Conservation (phyloP, 2,113 vertebrate genomes). For the Ariopsis seemanni region DNA sequence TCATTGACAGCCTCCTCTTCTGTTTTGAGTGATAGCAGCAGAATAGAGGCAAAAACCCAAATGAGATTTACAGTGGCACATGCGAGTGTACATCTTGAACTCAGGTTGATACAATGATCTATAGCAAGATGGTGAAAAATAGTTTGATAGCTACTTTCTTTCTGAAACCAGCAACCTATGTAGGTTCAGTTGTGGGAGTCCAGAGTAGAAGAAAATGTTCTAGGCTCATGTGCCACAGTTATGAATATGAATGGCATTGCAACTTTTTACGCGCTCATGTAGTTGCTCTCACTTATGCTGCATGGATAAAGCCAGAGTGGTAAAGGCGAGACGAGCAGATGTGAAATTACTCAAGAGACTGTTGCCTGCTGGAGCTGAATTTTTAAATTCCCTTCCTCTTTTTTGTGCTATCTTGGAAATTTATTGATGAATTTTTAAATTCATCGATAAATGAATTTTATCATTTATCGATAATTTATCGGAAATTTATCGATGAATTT, state of each 20-base stretch:
- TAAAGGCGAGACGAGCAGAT: constrained; percentile 29
- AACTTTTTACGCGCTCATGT: constrained; percentile 35
- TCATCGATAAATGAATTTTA: too few species aligned
- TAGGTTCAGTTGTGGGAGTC: background rate
- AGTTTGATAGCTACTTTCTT: background rate
- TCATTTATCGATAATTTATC: too few species aligned
- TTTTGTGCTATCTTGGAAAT: constrained; percentile 18
- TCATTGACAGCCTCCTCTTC: constrained; percentile 16
- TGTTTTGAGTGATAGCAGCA: constrained; percentile 1
- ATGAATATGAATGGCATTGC: constrained; percentile 38
- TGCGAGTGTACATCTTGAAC: background rate
- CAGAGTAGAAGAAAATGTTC: constrained; percentile 41
- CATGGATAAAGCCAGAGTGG: constrained; percentile 8
- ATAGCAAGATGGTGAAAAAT: constrained; percentile 18
- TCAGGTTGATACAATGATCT: constrained; percentile 39
- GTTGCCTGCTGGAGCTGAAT: constrained; percentile 23
- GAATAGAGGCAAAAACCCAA: constrained; percentile 5
- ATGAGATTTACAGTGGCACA: background rate
- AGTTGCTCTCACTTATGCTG: constrained; percentile 28
- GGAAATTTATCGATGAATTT: too few species aligned
- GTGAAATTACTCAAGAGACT: constrained; percentile 35
- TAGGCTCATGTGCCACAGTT: constrained; percentile 12
- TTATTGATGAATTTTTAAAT: too few species aligned
- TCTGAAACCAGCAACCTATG: background rate
- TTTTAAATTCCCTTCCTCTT: background rate